phyloP scores from a whole-genome alignment of 2,888 invertebrate species.

The Hyles lineata region DNA sequence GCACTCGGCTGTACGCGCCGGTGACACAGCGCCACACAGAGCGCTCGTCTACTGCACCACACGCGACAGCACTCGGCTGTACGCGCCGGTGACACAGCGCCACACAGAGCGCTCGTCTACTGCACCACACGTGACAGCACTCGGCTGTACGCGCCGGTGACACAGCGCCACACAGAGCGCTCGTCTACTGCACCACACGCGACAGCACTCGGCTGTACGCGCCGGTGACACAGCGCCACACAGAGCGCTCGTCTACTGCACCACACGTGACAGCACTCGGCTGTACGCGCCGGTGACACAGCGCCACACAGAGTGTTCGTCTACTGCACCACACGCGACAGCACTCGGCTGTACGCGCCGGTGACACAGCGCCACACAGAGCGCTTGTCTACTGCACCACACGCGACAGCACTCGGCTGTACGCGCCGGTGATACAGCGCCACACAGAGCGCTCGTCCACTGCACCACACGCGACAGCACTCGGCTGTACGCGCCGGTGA shows the following conservation, averaged over 20 bases:
- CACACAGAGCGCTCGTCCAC: background rate
- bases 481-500: background rate
- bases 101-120: background rate
- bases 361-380: conserved; percentile 7
- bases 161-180: conserved; percentile 2
- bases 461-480: background rate
- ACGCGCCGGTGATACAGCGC: too few species aligned
- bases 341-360: background rate
- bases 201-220: background rate
- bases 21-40: conserved; percentile 5
- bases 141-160: background rate
- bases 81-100: too few species aligned
- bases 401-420: background rate
- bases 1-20: background rate
- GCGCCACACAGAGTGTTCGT: too few species aligned
- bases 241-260: background rate
- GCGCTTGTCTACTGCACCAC: conserved; percentile 15
- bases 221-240: too few species aligned
- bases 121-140: background rate
- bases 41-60: conserved; percentile 6
- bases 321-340: background rate
- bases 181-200: conserved; percentile 11
- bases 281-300: too few species aligned
- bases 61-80: background rate
- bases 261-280: too few species aligned